These are phyloP conservation scores for Hemibagrus wyckioides DNA, from an alignment of 2,113 vertebrate genomes.

Conservation along the genomic window DNA sequence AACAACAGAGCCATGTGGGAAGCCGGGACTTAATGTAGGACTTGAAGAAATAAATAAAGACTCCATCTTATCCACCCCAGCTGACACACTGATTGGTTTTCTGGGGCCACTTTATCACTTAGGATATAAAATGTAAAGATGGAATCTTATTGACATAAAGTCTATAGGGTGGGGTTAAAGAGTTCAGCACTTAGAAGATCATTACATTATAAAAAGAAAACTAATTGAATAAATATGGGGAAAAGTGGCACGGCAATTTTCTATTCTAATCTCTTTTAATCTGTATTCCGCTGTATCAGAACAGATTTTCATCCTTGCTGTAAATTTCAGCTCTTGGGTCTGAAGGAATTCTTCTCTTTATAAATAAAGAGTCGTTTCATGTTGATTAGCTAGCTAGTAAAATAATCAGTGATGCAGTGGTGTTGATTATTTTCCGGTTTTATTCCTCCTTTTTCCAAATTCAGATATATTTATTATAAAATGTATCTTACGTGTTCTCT, in stretches of 20 bases:
- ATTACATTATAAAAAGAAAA: background rate
- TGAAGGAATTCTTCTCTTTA: background rate
- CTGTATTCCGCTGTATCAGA: background rate
- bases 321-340: background rate
- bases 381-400: background rate
- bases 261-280: background rate
- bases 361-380: background rate
- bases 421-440: background rate
- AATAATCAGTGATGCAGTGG: too few relatives aligned
- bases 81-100: background rate
- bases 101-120: background rate
- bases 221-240: background rate
- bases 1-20: slow-evolving; percentile 57
- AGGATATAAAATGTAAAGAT: background rate
- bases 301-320: background rate
- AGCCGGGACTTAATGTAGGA: slow-evolving; percentile 4
- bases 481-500: background rate
- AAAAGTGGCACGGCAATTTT: background rate
- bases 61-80: background rate
- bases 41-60: background rate
- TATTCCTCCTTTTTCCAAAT: background rate
- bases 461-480: too few relatives aligned
- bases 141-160: background rate
- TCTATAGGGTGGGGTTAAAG: background rate
- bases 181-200: background rate